Evolutionary conservation across 37 sponge, comb jelly and placozoan species (phyloP).

Genomic region (Agelas oroides): DNA sequence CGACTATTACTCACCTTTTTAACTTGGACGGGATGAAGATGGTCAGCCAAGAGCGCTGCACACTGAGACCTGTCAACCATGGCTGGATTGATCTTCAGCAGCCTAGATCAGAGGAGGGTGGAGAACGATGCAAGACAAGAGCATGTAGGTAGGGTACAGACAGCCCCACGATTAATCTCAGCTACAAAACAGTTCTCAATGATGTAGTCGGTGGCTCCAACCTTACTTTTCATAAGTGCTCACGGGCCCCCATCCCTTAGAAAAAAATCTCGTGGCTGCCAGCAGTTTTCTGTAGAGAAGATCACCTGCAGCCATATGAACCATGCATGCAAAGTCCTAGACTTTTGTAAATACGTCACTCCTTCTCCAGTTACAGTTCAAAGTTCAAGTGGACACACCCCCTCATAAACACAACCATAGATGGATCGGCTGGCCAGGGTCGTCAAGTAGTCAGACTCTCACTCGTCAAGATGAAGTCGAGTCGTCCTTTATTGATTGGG

Average conservation of each 20-base stretch:
- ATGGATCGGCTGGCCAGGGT: too few relatives aligned
- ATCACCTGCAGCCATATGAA: slow-evolving; percentile 51
- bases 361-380: neutral
- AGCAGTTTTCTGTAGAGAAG: slow-evolving; percentile 55
- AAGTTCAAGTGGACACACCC: too few relatives aligned
- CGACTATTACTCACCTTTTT: neutral
- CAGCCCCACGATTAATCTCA: too few relatives aligned
- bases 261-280: slow-evolving; percentile 67
- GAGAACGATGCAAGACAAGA: neutral
- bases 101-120: neutral
- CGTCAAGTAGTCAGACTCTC: too few relatives aligned
- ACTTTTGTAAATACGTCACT: too few relatives aligned
- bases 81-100: neutral
- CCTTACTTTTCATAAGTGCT: slow-evolving; percentile 60
- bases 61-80: slow-evolving; percentile 7
- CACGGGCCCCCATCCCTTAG: slow-evolving; percentile 81
- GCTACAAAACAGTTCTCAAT: too few relatives aligned
- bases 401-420: too few relatives aligned
- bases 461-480: too few relatives aligned
- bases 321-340: too few relatives aligned
- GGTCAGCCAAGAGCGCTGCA: slow-evolving; percentile 2
- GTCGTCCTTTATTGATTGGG: too few relatives aligned
- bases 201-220: too few relatives aligned
- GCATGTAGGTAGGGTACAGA: too few relatives aligned
- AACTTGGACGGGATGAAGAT: neutral